Base-by-base conservation (phyloP, 2,888 invertebrate genomes). In the Dascillus cervinus region DNA sequence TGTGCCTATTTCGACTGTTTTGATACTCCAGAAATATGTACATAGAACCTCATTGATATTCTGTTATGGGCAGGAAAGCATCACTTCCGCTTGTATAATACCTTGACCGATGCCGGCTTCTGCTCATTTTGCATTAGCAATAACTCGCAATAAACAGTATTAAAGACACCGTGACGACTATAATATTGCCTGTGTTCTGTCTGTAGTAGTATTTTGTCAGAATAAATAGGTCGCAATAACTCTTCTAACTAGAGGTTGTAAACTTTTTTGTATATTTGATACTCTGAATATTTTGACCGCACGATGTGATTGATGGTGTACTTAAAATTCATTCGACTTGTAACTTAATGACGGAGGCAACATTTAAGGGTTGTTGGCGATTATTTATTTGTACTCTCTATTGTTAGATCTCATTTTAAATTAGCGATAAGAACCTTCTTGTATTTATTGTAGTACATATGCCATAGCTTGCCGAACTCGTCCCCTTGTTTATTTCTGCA, bases 61-160 rank as follows among this genome's bases (percentile, higher is more conserved):
- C 31, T 49, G 51, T 52, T 52, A 43, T 52, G 53, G 46, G 53
- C 53, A 50, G 52, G 49, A 43, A 41, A 44, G 43, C 44, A 42
- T 41, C 43, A 41, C 39, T 41, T 35, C 34, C 29, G 32, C 34
- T 40, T 46, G 26, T 37, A n/a, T n/a, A n/a, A n/a, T n/a, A n/a
- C n/a, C n/a, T n/a, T n/a, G 17, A 29, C n/a, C 17, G 30, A 37
- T 46, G 49, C 49, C 40, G 39, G 52, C 53, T 54, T 52, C 53
- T 56, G 59, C 62, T 60, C 63, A 60, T 59, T 53, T 57, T 58
- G 62, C 61, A 60, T 62, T 63, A 67, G 68, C 68, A 68, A 68
- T 67, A 67, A 67, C 66, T 67, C 64, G 68, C 68, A 68, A 68
- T 68, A 68, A 67, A 64, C 66, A 66, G 66, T 66, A 66, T 66